Base-by-base conservation (phyloP, 2,797 vertebrate genomes). In the Rhodeus uyekii region DNA sequence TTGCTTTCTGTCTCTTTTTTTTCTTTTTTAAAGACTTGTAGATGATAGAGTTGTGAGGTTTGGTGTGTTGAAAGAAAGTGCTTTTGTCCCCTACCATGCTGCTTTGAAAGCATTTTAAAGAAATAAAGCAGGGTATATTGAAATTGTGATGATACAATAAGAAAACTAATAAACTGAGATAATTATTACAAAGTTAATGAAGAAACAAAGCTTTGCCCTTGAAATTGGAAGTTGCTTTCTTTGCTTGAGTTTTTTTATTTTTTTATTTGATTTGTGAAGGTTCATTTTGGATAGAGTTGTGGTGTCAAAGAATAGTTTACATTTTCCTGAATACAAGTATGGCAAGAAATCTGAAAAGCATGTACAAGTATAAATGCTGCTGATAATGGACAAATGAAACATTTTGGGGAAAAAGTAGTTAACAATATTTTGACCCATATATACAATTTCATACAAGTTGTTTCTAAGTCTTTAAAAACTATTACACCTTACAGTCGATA, bases 1-100 rank as follows among this genome's bases (percentile, higher is more conserved):
- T 71, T 42, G 13, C 22, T 22, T 63, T 81, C 53, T 64, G 8
- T 65, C 13, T 74, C n/a, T 80, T 87, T 87, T 86, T 90, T 87
- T 89, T 84, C 87, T 87, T 85, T 87, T 90, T 86, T 78, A 92
- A 90, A 87, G 93, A 93, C 90, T 93, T 91, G 65, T 93, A 93
- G 95, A 93, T 93, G 96, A 94, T 90, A 91, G 93, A 90, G 90
- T 86, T 89, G 86, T 89, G 90, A 94, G 90, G 92, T 92, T 91
- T 92, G 92, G 92, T 92, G 90, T 92, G 91, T 93, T 90, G 89
- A 92, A 93, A 93, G 87, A 89, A 93, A 92, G 93, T 89, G 90
- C 91, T 93, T 93, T 91, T 90, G 85, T 81, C 87, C 85, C 87
- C 19, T 86, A 4, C n/a, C 16, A 44, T 53, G 22, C 88, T 82